Percentiles rank a stretch among this genome's conserved stretches.
phyloP scores from a whole-genome alignment of 2,797 vertebrate species.

The Oreochromis mossambicus region DNA sequence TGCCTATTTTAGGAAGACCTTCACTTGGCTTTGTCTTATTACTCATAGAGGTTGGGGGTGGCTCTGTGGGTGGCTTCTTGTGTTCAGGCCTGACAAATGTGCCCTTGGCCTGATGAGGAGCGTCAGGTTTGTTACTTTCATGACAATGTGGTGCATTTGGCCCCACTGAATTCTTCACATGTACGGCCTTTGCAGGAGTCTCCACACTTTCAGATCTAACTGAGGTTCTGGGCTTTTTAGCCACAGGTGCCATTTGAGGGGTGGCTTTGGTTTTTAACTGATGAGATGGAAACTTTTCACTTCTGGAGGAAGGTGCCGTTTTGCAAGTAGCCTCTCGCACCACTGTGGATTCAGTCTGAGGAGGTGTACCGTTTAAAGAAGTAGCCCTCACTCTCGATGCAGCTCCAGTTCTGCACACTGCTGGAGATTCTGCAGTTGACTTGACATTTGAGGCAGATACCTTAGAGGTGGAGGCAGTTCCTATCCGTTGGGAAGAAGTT shows the following conservation, averaged over 20 bases:
- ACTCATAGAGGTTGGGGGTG: not conserved
- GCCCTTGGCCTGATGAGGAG: not conserved
- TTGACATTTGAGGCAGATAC: not conserved
- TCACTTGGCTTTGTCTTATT: not conserved
- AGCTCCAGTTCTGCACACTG: not conserved
- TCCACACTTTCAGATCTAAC: not conserved
- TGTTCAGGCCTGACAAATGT: not conserved
- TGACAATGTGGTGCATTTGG: not conserved
- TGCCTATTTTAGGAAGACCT: constrained; percentile 25
- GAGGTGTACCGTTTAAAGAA: not conserved
- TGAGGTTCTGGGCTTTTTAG: not conserved
- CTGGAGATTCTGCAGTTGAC: not conserved
- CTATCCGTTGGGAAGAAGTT: not conserved
- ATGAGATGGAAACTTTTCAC: not conserved
- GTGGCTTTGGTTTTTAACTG: not conserved
- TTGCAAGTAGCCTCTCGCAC: not conserved
- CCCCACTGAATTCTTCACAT: not conserved
- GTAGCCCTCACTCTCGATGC: not conserved
- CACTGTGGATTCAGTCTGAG: not conserved
- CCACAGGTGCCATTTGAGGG: not conserved
- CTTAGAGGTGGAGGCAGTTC: not conserved
- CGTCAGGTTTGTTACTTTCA: not conserved
- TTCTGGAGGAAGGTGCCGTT: not conserved
- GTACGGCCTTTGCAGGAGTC: not conserved
- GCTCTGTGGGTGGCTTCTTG: not conserved